Conservation (phyloP, 2,888 invertebrate genomes). For the Caenorhabditis zanzibari region DNA sequence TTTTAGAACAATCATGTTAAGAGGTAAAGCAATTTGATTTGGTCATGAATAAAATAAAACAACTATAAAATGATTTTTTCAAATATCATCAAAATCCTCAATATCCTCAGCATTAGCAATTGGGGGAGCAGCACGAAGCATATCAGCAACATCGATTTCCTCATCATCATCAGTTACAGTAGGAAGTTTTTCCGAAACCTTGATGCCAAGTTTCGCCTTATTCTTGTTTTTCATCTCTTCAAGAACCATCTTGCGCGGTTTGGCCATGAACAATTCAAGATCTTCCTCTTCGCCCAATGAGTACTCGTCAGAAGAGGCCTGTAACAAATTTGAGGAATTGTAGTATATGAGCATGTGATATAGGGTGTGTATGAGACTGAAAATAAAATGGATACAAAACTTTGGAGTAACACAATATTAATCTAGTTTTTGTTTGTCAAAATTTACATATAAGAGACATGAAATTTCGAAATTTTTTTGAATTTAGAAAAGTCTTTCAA, state of each 20-base stretch:
- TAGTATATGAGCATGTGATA: background rate
- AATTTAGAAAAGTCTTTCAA: no score
- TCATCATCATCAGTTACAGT: slow-evolving; percentile 70
- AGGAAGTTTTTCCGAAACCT: slow-evolving; percentile 18
- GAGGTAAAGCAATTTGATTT: slow-evolving; percentile 38
- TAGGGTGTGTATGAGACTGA: background rate
- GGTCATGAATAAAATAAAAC: slow-evolving; percentile 14
- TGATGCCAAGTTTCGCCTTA: slow-evolving; percentile 10
- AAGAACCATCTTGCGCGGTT: slow-evolving; percentile 62
- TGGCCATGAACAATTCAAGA: slow-evolving; percentile 70
- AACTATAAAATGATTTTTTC: slow-evolving; percentile 14
- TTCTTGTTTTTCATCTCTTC: slow-evolving; percentile 58
- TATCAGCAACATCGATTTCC: slow-evolving; percentile 71
- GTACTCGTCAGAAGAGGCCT: slow-evolving; percentile 73
- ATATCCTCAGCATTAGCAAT: slow-evolving; percentile 73
- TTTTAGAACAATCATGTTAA: background rate
- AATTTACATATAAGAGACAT: no score
- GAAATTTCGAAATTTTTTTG: no score
- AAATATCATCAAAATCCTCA: slow-evolving; percentile 69
- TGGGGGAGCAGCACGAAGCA: slow-evolving; percentile 72
- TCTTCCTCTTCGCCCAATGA: slow-evolving; percentile 75
- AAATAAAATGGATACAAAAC: background rate
- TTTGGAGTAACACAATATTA: background rate
- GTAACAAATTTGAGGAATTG: slow-evolving; percentile 17
- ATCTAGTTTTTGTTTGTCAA: no score